These are phyloP conservation scores for Lophius americanus DNA, from an alignment of 2,797 vertebrate species.

Conservation along the genomic window DNA sequence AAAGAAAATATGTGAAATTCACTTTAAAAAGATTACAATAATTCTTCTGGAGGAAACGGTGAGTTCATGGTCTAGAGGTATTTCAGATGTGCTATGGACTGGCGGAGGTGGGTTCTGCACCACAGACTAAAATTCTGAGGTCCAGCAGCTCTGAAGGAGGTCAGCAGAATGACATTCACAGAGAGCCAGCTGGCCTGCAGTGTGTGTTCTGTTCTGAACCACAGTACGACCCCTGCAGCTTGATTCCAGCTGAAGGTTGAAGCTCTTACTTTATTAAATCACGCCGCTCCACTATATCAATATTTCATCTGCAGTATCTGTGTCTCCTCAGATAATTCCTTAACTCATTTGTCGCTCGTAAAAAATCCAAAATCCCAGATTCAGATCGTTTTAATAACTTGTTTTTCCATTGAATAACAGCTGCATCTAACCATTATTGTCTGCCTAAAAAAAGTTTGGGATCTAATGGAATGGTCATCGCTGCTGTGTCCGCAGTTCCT, in stretches of 20 bases:
- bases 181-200: constrained; percentile 29
- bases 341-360: not conserved
- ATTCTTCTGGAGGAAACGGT: constrained; percentile 3
- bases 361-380: no score
- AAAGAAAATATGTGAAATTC: no score
- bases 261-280: not conserved
- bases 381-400: no score
- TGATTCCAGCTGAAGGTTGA: constrained; percentile 11
- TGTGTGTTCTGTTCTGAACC: not conserved
- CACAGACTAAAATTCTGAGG: constrained; percentile 21
- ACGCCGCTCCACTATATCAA: constrained; percentile 11
- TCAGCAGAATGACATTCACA: constrained; percentile 37
- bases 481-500: constrained; percentile 10
- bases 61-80: constrained; percentile 22
- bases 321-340: not conserved
- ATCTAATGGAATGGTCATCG: no score
- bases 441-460: no score
- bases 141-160: constrained; percentile 59
- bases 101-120: constrained; percentile 39
- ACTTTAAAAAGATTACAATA: no score
- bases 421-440: no score
- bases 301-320: not conserved
- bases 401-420: not conserved
- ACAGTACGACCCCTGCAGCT: constrained; percentile 13
- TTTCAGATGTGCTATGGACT: constrained; percentile 7